Evolutionary conservation across 1,140 invertebrate species (phyloP), one percentile per base, ranked within the genome.

Genomic region (Protaetia brevitarsis): DNA sequence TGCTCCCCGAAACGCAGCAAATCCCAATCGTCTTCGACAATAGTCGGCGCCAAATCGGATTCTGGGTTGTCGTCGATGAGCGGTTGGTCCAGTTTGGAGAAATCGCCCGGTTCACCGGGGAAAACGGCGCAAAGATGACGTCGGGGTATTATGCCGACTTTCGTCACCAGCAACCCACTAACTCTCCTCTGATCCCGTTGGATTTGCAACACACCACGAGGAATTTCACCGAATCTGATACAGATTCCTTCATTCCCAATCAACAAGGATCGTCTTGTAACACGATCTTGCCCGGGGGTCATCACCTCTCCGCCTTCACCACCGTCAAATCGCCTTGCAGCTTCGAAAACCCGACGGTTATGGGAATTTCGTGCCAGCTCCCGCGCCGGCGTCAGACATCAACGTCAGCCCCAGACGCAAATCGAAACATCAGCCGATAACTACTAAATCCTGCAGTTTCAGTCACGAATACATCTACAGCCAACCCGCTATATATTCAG

Each of bases 41-140:
- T 89, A 57, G 85, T 86, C 10, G 81, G 87, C 28, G 87, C 87
- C 3, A 91, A 91, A 76, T 92, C 90, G 5, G 91, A 94, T 79
- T 93, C 91, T 0, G 91, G 90, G 1, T 78, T 94, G 37, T 93
- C 91, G 0, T 93, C 91, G 10, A 90, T 93, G 86, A 93, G 89
- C 76, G 88, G 88, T 11, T 92, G 91, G 87, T 92, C 89, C 7
- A 91, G 88, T 76, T 77, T 91, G 68, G 91, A 93, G 79, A 93
- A 93, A 80, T 92, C 90, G 27, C 90, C 90, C 8, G 87, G 87
- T 58, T 91, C 88, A 1, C 88, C 90, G 0, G 85, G n/a, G n/a
- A 85, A 69, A 78, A 76, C 59, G 69, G 68, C 6, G 51, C 34
- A 31, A 68, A 37, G 57, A 36, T 6, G 62, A n/a, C n/a, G n/a